Base-by-base conservation (phyloP, 1,140 invertebrate genomes). In the Scaptomyza pallida region DNA sequence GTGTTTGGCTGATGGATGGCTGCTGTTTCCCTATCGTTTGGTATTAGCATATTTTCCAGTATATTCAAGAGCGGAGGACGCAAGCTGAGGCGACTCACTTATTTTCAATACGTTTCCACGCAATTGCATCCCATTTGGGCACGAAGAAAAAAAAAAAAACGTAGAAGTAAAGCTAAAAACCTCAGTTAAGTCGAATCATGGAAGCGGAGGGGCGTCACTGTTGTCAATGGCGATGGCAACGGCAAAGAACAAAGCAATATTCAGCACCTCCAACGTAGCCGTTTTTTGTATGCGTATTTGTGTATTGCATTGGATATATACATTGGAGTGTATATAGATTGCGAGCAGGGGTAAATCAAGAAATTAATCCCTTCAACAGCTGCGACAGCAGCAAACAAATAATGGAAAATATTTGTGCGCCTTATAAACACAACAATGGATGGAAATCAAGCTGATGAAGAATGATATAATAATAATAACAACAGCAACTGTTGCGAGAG, bases 331-430 rank as follows among this genome's bases (percentile, higher is more conserved):
- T 19, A 64, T 64, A 55, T 67, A 72, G 43, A 60, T 12, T 3
- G 41, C 35, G 62, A 43, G 56, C 77, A 57, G 50, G 83, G 83
- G 79, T 89, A 85, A 85, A 89, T 89, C 83, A 89, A 89, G 85
- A 89, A 88, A 89, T 89, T 89, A 89, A 89, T 89, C 83, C 83
- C 73, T 89, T 89, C 70, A 89, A 70, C 80, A 89, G 77, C 73
- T 78, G 77, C 74, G 75, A 86, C 80, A 78, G 71, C 85, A 69
- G 30, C 79, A 72, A 75, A 72, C 85, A 89, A 89, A 77, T 83
- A 88, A 88, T 89, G 83, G 65, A 88, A 82, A 81, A 80, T 75
- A 80, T 72, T 74, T 68, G 73, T 59, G 54, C 41, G 65, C 79
- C 81, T 71, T 86, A 75, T 78, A 77, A 88, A 81, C 55, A 88